Base-by-base conservation (phyloP, 2,888 invertebrate species). In the Ptilodon capucinus region DNA sequence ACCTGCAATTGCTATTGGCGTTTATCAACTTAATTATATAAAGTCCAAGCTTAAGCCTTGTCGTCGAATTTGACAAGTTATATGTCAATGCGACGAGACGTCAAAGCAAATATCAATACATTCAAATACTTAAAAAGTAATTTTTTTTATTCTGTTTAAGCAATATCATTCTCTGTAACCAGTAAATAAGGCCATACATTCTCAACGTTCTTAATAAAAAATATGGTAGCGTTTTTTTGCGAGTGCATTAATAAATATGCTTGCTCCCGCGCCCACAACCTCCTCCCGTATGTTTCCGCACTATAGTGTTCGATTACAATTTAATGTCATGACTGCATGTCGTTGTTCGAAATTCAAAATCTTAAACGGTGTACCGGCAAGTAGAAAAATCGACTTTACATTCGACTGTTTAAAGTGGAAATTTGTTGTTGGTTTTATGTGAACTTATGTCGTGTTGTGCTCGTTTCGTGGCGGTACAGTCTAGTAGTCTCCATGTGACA, bases 241-340 rank as follows among this genome's bases (percentile, higher is more conserved):
- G 46, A 25, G 13, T 11, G 25, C 40, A 42, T 57, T 39, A 57
- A 51, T 49, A 63, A 61, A 66, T 66, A 61, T 59, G 59, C 54
- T 54, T 63, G 64, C 52, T 44, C 38, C 56, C 51, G 66, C 64
- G 43, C 52, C 63, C 52, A 56, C 54, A 43, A 47, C 59, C 51
- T 42, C 48, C 58, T 57, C 40, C 40, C 65, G 65, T 65, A 66
- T 65, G 65, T 65, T 66, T 63, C 54, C 61, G 40, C 40, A 58
- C 56, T 55, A 61, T 63, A 76, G 88, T 87, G 87, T 88, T 89
- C 90, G 89, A 91, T 90, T 90, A 88, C 91, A 88, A 91, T 91
- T 91, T 90, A 91, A 90, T 83, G 88, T 86, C 83, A 79, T 77
- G 80, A 85, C 76, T 79, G 81, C 76, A 78, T 74, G 60, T 62